Evolutionary conservation across 2,797 vertebrate genomes (phyloP).

Genomic region (Dipus sagitta): DNA sequence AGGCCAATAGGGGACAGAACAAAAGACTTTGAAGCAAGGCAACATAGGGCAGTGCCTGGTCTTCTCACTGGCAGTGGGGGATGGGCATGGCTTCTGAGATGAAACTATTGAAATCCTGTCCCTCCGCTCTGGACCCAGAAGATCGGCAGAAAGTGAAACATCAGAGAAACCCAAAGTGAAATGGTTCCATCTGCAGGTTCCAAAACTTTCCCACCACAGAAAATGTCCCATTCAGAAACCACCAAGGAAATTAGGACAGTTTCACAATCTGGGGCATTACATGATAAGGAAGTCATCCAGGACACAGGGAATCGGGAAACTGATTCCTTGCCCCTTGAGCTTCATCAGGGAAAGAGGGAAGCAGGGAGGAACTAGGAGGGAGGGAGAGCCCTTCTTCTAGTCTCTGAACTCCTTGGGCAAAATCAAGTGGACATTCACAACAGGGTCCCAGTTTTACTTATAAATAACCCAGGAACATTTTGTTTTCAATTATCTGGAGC

Average conservation of each 20-base stretch:
- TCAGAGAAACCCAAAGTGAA: constrained; percentile 59
- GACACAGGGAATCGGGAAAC: neutral
- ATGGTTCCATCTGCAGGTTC: neutral
- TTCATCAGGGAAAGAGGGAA: neutral
- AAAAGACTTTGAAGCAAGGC: neutral
- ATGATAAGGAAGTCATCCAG: neutral
- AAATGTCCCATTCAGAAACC: neutral
- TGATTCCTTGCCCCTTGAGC: neutral
- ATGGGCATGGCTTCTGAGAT: neutral
- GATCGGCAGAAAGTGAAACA: constrained; percentile 16
- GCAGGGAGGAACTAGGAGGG: neutral
- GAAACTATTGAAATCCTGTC: neutral
- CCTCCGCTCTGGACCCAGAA: neutral
- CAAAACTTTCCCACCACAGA: neutral
- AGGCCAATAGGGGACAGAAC: neutral
- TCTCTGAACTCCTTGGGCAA: constrained; percentile 19
- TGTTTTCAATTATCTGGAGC: constrained; percentile 56
- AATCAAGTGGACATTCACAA: neutral
- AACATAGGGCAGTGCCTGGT: neutral
- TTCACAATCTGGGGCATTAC: neutral
- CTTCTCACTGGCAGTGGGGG: neutral
- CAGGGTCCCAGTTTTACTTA: constrained; percentile 59
- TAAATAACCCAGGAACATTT: constrained; percentile 82
- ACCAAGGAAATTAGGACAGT: neutral
- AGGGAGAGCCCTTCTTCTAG: neutral